Conservation (phyloP, 2,888 invertebrate species). For the Drosophila meridionalis region DNA sequence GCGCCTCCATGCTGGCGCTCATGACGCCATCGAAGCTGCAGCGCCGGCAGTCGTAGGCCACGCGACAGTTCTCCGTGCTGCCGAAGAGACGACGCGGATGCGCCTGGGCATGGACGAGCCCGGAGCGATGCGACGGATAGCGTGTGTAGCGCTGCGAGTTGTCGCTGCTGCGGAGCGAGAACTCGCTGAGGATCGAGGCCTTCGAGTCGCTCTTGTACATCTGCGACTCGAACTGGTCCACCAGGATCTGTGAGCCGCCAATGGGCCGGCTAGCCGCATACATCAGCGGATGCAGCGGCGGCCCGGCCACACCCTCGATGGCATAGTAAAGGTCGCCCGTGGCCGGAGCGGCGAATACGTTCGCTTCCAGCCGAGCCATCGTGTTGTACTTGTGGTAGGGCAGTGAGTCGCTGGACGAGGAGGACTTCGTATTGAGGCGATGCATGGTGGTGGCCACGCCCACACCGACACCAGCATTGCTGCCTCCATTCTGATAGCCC, state of each 20-base stretch:
- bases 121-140: conserved; percentile 69
- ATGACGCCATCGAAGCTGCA: conserved; percentile 83
- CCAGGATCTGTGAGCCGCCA: conserved; percentile 83
- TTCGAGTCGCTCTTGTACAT: conserved; percentile 85
- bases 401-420: conserved; percentile 85
- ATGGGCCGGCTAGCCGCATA: conserved; percentile 82
- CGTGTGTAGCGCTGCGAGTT: conserved; percentile 77
- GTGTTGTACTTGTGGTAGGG: conserved; percentile 83
- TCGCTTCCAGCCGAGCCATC: conserved; percentile 80
- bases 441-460: conserved; percentile 45
- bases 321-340: conserved; percentile 74
- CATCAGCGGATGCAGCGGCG: conserved; percentile 74
- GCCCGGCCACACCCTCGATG: conserved; percentile 43
- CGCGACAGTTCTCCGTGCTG: conserved; percentile 84
- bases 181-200: conserved; percentile 84
- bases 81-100: conserved; percentile 84
- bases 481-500: conserved; percentile 61
- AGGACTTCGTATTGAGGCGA: conserved; percentile 83
- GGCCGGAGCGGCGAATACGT: conserved; percentile 58
- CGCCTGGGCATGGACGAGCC: conserved; percentile 73
- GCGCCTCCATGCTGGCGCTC: conserved; percentile 1
- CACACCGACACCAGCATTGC: conserved; percentile 33
- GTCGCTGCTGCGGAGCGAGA: conserved; percentile 84
- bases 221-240: conserved; percentile 81
- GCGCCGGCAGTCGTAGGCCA: conserved; percentile 84